Conservation (phyloP, 2,113 vertebrate species). For the Podarcis muralis region DNA sequence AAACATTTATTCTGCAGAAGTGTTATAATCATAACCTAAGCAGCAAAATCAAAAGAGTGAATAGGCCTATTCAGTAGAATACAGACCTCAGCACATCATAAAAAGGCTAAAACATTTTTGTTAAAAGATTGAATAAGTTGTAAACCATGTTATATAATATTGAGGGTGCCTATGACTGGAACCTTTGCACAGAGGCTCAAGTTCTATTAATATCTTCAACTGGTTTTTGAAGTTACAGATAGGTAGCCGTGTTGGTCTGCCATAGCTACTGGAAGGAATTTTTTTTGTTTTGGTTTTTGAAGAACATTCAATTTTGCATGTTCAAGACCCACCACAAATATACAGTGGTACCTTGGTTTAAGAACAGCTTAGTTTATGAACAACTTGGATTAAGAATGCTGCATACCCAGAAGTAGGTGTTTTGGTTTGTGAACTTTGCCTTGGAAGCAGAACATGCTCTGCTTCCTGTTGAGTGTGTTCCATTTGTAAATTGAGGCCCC, state of each 20-base stretch:
- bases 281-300: background rate
- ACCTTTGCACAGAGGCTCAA: background rate
- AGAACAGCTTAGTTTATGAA: no score
- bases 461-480: no score
- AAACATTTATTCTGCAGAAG: background rate
- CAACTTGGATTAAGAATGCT: no score
- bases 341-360: no score
- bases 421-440: no score
- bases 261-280: no score
- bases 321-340: background rate
- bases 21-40: background rate
- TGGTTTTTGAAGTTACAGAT: background rate
- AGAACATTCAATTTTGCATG: background rate
- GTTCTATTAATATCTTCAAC: background rate
- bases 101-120: background rate
- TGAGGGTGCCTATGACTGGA: background rate
- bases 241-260: no score
- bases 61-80: background rate
- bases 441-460: no score
- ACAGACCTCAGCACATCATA: background rate
- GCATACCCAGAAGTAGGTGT: no score
- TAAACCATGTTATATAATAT: background rate
- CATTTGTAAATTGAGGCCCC: no score
- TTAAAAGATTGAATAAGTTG: background rate
- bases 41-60: background rate